These are phyloP conservation scores for Lasioglossum marginatum DNA, from an alignment of 2,888 invertebrate genomes.

Conservation along the genomic window DNA sequence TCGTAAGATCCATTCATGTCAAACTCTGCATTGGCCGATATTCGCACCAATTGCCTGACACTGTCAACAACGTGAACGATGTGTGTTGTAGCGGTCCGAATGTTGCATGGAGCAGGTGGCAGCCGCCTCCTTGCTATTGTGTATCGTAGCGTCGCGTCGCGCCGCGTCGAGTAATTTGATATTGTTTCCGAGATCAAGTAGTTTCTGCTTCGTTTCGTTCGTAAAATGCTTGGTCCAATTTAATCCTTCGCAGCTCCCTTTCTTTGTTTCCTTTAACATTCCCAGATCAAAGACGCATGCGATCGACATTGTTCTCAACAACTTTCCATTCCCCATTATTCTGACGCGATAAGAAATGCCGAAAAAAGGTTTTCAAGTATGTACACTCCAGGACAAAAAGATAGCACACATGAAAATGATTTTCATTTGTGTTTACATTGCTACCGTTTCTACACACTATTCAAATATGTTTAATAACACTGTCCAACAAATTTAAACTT, in stretches of 20 bases:
- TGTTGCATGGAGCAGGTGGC: not conserved
- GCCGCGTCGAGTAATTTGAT: not conserved
- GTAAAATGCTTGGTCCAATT: not conserved
- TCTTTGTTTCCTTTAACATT: not conserved
- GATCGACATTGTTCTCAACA: not conserved
- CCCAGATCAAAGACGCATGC: not conserved
- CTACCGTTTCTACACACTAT: too few species aligned
- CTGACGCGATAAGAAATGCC: too few species aligned
- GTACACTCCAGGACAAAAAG: too few species aligned
- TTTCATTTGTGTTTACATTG: too few species aligned
- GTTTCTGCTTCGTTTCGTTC: not conserved
- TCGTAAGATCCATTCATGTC: not conserved
- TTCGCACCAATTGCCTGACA: not conserved
- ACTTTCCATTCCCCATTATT: not conserved
- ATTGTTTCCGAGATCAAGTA: slow-evolving; percentile 1
- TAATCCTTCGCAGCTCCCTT: not conserved
- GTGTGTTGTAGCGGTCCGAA: not conserved
- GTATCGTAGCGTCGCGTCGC: not conserved
- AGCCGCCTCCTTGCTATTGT: not conserved
- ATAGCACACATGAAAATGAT: too few species aligned
- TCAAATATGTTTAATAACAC: too few species aligned
- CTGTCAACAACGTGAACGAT: slow-evolving; percentile 7
- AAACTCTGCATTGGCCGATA: not conserved
- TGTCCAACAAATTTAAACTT: too few species aligned
- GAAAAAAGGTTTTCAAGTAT: too few species aligned